These are phyloP conservation scores for Polypedilum vanderplanki DNA, from an alignment of 1,140 invertebrate genomes.

Conservation along the genomic window DNA sequence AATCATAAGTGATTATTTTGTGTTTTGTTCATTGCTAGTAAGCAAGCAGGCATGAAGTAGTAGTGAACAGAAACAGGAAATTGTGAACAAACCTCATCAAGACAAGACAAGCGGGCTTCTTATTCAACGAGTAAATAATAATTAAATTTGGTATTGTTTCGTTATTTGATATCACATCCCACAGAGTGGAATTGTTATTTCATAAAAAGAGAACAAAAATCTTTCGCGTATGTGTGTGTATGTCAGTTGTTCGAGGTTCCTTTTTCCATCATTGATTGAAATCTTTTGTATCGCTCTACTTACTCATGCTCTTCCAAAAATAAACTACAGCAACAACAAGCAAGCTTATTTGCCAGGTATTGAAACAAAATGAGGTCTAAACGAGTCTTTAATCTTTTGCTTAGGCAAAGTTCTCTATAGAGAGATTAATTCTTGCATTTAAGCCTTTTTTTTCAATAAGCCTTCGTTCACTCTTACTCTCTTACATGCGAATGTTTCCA, in stretches of 20 bases:
- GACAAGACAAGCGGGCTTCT: neutral
- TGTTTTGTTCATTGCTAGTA: conserved; percentile 6
- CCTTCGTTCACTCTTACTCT: neutral
- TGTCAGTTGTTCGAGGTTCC: conserved; percentile 9
- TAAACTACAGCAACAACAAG: too few species aligned
- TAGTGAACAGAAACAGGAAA: neutral
- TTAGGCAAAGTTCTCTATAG: neutral
- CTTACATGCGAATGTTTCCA: neutral
- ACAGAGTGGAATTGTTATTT: neutral
- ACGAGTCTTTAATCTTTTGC: neutral
- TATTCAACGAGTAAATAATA: conserved; percentile 3
- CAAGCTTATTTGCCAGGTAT: neutral
- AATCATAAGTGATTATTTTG: neutral
- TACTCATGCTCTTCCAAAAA: neutral
- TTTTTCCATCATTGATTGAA: conserved; percentile 19
- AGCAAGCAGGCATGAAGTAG: neutral
- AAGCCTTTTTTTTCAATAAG: neutral
- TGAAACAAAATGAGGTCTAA: neutral
- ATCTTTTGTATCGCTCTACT: conserved; percentile 17
- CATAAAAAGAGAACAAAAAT: neutral
- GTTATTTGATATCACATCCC: conserved; percentile 8
- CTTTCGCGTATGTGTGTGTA: neutral
- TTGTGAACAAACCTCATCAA: neutral
- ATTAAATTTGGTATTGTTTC: conserved; percentile 23
- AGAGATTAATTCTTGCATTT: neutral